phyloP scores from a whole-genome alignment of 2,797 vertebrate species.

The Sebastes minor region DNA sequence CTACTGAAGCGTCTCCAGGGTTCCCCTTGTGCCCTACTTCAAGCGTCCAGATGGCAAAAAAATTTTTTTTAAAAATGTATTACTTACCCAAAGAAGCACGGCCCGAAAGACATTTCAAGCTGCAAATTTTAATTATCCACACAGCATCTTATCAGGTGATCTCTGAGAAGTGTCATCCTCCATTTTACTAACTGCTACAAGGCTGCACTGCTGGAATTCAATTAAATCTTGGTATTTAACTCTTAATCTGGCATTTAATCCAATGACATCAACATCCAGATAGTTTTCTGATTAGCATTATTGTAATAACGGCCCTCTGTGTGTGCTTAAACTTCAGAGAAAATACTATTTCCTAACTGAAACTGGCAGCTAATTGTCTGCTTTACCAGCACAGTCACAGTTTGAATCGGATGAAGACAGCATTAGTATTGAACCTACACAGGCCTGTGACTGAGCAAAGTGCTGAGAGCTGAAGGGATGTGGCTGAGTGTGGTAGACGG shows the following conservation, averaged over 20 bases:
- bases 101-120: constrained; percentile 23
- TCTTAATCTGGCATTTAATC: constrained; percentile 28
- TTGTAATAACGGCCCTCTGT: neutral
- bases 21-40: constrained; percentile 25
- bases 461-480: constrained; percentile 37
- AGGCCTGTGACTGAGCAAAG: constrained; percentile 41
- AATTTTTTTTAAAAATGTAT: constrained; percentile 34
- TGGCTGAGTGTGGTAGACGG: constrained; percentile 8
- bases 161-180: neutral
- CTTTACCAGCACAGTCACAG: constrained; percentile 47
- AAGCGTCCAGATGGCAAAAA: constrained; percentile 21
- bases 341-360: constrained; percentile 47
- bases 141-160: constrained; percentile 4
- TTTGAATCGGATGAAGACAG: constrained; percentile 36
- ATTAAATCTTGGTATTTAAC: neutral
- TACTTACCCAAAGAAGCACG: constrained; percentile 8
- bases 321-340: constrained; percentile 16
- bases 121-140: constrained; percentile 22
- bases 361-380: constrained; percentile 49
- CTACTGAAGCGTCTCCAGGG: neutral
- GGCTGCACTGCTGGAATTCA: neutral
- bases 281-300: constrained; percentile 16
- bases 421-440: constrained; percentile 70
- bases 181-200: neutral
- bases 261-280: constrained; percentile 11